Evolutionary conservation across 2,797 vertebrate genomes (phyloP), one percentile per base, ranked within the genome.

Genomic region (Anableps anableps): DNA sequence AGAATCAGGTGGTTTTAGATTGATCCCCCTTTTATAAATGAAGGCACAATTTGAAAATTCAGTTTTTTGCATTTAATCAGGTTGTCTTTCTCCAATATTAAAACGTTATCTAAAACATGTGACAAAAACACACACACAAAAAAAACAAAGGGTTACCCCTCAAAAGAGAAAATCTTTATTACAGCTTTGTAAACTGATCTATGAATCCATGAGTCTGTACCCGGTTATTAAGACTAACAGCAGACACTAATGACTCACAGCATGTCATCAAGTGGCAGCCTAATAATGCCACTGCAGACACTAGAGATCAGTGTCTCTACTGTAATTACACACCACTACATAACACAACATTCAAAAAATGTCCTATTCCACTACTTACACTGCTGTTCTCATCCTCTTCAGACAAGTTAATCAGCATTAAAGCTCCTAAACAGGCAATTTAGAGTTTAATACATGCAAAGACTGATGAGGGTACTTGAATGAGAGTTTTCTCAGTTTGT

Each of bases 301-400:
- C 84, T 75, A 75, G 77, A 93, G 92, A 92, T 92, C 92, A 88
- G 81, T 82, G 92, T 91, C 90, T 92, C 79, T 88, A 74, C 86
- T 89, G 84, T 93, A 94, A 96, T 95, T 95, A 94, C 80, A 82
- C 91, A 85, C 81, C 77, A 86, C 83, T 83, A 88, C 88, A 89
- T 71, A 91, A 91, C 80, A 79, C 79, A 79, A 76, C 41, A 26
- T 58, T 82, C 81, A 72, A 78, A 78, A 70, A 64, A 68, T 16
- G 79, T 53, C 70, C 64, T 72, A 23, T 82, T 89, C 74, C 75
- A 86, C 74, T 38, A 74, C 80, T 74, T 29, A 0, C 34, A 1
- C 75, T 79, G 51, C 1, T 5, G 48, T 77, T 77, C 50, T 85
- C 62, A 43, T 86, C 81, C 72, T 83, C 86, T 47, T 77, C 26